Percentiles rank a stretch among this genome's conserved stretches.
Evolutionary conservation across 2,113 vertebrate genomes (phyloP).

Genomic region (Amphiprion percula): DNA sequence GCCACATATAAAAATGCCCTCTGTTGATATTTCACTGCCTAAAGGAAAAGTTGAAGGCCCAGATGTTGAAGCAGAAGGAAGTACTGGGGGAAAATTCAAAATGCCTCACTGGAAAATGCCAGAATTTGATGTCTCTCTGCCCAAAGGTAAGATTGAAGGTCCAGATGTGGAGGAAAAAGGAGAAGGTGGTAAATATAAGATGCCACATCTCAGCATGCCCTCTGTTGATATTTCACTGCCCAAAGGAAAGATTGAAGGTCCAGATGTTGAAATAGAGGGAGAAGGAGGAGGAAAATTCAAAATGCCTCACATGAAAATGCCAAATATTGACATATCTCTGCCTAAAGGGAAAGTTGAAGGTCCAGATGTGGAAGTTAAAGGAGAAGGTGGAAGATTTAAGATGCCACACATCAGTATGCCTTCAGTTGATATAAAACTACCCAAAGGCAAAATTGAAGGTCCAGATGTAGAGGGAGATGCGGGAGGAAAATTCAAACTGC

Average conservation of each 20-base stretch:
- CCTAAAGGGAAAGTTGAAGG: constrained; percentile 56
- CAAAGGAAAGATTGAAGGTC: constrained; percentile 47
- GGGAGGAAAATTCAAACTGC: constrained; percentile 55
- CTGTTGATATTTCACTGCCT: constrained; percentile 69
- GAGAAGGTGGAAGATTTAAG: constrained; percentile 61
- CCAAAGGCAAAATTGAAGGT: constrained; percentile 27
- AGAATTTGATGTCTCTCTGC: constrained; percentile 60
- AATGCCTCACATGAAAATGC: constrained; percentile 80
- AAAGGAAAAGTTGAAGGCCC: constrained; percentile 49
- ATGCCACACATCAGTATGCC: constrained; percentile 68
- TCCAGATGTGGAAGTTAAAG: constrained; percentile 6
- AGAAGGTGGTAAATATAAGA: constrained; percentile 61
- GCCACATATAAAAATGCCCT: constrained; percentile 72
- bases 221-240: constrained; percentile 61
- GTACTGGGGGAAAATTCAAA: constrained; percentile 60
- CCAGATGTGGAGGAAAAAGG: constrained; percentile 30
- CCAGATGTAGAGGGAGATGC: constrained; percentile 40
- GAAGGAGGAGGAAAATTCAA: constrained; percentile 28
- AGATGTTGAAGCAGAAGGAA: constrained; percentile 5
- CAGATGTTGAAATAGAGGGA: constrained; percentile 3
- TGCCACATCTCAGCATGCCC: constrained; percentile 70
- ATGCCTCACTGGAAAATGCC: constrained; percentile 69
- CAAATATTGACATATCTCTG: constrained; percentile 69
- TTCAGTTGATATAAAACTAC: constrained; percentile 57
- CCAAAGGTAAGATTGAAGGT: constrained; percentile 54